Conservation (phyloP, 2,113 vertebrate species). For the Nipponia nippon region DNA sequence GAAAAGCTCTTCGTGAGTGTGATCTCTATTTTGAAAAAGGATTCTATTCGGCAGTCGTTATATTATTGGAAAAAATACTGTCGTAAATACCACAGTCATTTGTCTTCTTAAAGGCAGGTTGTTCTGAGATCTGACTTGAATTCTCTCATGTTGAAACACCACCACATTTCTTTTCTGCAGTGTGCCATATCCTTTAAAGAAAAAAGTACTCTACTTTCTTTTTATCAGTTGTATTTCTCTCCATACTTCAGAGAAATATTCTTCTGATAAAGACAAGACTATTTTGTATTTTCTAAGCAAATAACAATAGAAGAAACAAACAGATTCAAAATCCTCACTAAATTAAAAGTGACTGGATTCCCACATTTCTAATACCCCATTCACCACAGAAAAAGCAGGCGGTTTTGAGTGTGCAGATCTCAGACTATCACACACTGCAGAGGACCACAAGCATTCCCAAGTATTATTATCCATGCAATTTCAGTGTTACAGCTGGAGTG, state of each 20-base stretch:
- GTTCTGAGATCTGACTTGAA: not conserved
- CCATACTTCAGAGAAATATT: not conserved
- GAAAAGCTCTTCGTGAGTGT: not conserved
- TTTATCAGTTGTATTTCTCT: not conserved
- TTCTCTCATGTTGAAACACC: not conserved
- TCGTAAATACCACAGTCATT: not conserved
- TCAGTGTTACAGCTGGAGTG: not conserved
- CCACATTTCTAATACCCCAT: not conserved
- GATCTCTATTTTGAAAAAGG: not conserved
- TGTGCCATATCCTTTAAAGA: not conserved
- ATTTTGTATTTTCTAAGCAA: not conserved
- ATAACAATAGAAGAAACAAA: not conserved
- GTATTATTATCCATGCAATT: not conserved
- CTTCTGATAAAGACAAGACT: not conserved
- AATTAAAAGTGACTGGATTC: not conserved
- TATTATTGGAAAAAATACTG: not conserved
- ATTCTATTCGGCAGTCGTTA: not conserved
- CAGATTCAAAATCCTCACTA: not conserved
- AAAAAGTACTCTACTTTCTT: not conserved
- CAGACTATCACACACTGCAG: not conserved
- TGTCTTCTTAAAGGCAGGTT: not conserved
- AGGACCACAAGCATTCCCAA: not conserved
- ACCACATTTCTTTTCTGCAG: not conserved
- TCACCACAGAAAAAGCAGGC: not conserved
- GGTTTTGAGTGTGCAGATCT: not conserved